Base-by-base conservation (phyloP, 92 coral and sea anemone species). In the Porites divaricata region DNA sequence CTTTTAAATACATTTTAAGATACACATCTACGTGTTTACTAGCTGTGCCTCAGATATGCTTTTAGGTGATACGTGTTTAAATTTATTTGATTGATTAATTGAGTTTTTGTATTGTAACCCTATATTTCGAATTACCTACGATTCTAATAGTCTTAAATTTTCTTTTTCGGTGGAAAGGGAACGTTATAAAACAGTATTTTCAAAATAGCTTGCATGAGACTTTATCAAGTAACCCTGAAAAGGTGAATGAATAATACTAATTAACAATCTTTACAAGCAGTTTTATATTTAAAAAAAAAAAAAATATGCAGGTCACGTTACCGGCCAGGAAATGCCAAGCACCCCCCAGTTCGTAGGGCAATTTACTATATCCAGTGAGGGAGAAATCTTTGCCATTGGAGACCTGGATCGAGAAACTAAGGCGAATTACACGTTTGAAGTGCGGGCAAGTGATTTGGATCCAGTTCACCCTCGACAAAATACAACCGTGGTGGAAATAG, bases 371-470 rank as follows among this genome's bases (percentile, higher is more conserved):
- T 83, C 85, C 14, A 70, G 59, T 3, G 88, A 90, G 17, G 99
- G 99, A 0, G 90, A 75, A 50, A 89, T 96, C 65, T 63, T 76
- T 24, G 98, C 93, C 4, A 77, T 94, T 70, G 96, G 94, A 26
- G 65, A 61, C 22, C 81, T 96, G 61, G 98, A 96, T 79, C 94
- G 99, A 64, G 99, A 96, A 61, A 73, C 79, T 2, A 90, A 85
- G 49, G 71, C 90, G 69, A 89, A 90, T 77, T 96, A 89, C 74
- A 84, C 90, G n/a, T 68, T 96, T 11, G 94, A 88, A 24, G 95
- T 96, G 3, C 89, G 72, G 58, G 99, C 99, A 0, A 88, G 89
- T 25, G 99, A 96, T 74, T 75, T 87, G 41, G 99, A 94, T 74
- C 89, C 93, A 74, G 83, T 86, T 49, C 73, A 76, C 49, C 98